Percentiles rank a stretch among this genome's conserved stretches.
Evolutionary conservation across 2,113 vertebrate species (phyloP).

Genomic region (Oryzias curvinotus): DNA sequence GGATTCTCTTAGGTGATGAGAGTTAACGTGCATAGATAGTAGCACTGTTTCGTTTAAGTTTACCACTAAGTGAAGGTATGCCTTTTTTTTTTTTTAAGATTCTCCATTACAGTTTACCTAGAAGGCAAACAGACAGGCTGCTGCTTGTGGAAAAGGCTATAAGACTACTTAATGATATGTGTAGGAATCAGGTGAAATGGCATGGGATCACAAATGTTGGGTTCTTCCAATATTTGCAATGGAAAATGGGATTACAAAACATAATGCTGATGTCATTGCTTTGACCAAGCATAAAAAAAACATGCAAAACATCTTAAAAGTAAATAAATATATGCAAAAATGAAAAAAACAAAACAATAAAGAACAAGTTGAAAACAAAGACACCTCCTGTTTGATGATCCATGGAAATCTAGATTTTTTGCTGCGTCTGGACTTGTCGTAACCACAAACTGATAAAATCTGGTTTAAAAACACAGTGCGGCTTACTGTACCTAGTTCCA

Average conservation of each 20-base stretch:
- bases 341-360: not conserved
- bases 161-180: not conserved
- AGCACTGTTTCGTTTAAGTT: conserved; percentile 28
- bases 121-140: not conserved
- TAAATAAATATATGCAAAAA: conserved; percentile 9
- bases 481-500: conserved; percentile 87
- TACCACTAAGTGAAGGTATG: conserved; percentile 12
- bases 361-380: too few relatives aligned
- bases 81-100: conserved; percentile 3
- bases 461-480: conserved; percentile 13
- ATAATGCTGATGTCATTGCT: not conserved
- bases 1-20: conserved; percentile 65
- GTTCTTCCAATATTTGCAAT: conserved; percentile 26
- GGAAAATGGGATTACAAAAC: conserved; percentile 9
- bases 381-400: too few relatives aligned
- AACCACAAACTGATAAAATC: not conserved
- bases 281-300: not conserved
- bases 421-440: not conserved
- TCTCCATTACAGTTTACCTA: not conserved
- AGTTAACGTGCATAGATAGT: conserved; percentile 13
- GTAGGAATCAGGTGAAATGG: conserved; percentile 49
- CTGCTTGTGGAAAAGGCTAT: conserved; percentile 5
- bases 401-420: too few relatives aligned
- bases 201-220: conserved; percentile 35
- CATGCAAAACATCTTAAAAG: conserved; percentile 1